Percentiles rank a stretch among this genome's conserved stretches.
phyloP scores from a whole-genome alignment of 2,113 vertebrate species.

The Serilophus lunatus region DNA sequence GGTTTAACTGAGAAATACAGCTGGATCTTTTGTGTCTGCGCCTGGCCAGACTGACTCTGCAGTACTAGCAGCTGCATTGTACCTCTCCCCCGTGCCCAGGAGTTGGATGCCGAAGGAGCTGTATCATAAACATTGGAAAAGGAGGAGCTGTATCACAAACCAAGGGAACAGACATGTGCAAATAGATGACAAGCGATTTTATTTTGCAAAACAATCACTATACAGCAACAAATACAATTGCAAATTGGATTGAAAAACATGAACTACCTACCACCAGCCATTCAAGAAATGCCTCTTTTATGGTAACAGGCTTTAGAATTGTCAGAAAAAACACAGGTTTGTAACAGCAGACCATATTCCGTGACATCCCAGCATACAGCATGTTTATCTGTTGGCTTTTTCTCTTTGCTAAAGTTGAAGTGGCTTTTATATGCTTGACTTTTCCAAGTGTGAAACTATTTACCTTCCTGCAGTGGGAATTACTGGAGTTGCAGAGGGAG shows the following conservation, averaged over 20 bases:
- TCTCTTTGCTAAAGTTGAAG: slow-evolving; percentile 86
- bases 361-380: slow-evolving; percentile 69
- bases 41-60: not conserved
- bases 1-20: not conserved
- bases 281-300: slow-evolving; percentile 81
- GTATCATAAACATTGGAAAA: not conserved
- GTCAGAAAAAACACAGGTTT: slow-evolving; percentile 76
- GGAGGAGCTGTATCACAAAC: not conserved
- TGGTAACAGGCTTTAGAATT: slow-evolving; percentile 80
- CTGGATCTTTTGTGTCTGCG: not conserved
- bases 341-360: slow-evolving; percentile 67
- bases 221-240: slow-evolving; percentile 89
- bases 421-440: slow-evolving; percentile 44
- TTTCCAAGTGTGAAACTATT: slow-evolving; percentile 40
- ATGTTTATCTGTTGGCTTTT: slow-evolving; percentile 65
- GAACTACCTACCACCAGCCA: slow-evolving; percentile 87
- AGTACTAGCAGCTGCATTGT: fast-evolving
- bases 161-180: not conserved
- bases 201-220: slow-evolving; percentile 91
- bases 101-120: not conserved
- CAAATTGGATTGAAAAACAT: slow-evolving; percentile 88
- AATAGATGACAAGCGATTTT: slow-evolving; percentile 83
- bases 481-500: slow-evolving; percentile 55
- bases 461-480: slow-evolving; percentile 52
- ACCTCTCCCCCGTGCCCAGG: not conserved